Evolutionary conservation across 2,888 invertebrate genomes (phyloP).

Genomic region (Zeuzera pyrina): DNA sequence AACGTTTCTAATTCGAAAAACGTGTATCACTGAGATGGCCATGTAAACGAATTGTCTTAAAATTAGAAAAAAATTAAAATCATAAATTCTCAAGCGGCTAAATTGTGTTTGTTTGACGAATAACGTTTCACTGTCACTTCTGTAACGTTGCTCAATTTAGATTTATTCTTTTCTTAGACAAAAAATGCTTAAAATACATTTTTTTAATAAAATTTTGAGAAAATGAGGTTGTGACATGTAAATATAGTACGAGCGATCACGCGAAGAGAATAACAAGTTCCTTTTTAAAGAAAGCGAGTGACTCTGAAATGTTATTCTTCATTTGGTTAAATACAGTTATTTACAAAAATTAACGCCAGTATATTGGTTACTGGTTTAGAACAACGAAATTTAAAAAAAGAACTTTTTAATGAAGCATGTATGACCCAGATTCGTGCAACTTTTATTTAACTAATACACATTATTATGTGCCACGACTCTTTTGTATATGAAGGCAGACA

Average conservation of each 20-base stretch:
- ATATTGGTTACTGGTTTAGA: slow-evolving; percentile 22
- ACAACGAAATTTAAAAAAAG: slow-evolving; percentile 25
- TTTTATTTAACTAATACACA: too few relatives aligned
- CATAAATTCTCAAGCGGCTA: not conserved
- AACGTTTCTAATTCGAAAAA: not conserved
- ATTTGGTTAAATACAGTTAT: slow-evolving; percentile 15
- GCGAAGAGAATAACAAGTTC: slow-evolving; percentile 35
- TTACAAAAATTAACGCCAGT: too few relatives aligned
- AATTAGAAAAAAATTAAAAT: not conserved
- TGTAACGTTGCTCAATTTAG: slow-evolving; percentile 60
- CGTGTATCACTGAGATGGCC: not conserved
- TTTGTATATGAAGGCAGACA: slow-evolving; percentile 14
- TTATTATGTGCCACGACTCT: slow-evolving; percentile 13
- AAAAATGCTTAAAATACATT: slow-evolving; percentile 24
- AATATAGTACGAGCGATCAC: slow-evolving; percentile 33
- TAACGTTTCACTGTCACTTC: slow-evolving; percentile 63
- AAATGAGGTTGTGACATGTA: slow-evolving; percentile 63
- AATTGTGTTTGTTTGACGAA: slow-evolving; percentile 28
- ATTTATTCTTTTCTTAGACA: slow-evolving; percentile 36
- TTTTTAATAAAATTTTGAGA: slow-evolving; percentile 28
- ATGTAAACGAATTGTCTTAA: not conserved
- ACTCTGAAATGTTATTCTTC: slow-evolving; percentile 60
- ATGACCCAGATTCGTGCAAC: too few relatives aligned
- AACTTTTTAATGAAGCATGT: too few relatives aligned
- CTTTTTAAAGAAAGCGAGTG: slow-evolving; percentile 40